These are phyloP conservation scores for Antigone vipio DNA, from an alignment of 2,113 vertebrate genomes.

Conservation along the genomic window DNA sequence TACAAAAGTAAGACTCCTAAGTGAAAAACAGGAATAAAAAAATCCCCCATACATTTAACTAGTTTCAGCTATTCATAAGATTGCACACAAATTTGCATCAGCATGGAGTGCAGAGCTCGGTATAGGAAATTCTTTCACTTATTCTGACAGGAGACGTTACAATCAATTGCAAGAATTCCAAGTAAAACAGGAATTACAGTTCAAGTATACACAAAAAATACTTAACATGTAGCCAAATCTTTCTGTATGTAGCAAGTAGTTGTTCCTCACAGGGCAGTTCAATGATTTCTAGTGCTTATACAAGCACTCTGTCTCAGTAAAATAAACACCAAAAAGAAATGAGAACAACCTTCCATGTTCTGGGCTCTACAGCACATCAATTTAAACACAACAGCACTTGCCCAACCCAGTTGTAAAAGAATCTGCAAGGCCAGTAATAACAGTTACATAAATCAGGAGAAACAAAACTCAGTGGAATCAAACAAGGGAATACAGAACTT, in stretches of 20 bases:
- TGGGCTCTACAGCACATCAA: not conserved
- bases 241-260: not conserved
- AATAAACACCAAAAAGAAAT: not conserved
- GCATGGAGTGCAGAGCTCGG: not conserved
- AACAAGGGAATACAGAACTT: not conserved
- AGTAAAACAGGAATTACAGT: not conserved
- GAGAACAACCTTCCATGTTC: not conserved
- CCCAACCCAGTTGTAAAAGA: not conserved
- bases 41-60: not conserved
- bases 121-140: not conserved
- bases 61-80: not conserved
- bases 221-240: not conserved
- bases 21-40: constrained; percentile 5
- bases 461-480: not conserved
- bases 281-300: not conserved
- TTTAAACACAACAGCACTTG: not conserved
- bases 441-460: not conserved
- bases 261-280: not conserved
- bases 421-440: not conserved
- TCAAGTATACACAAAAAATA: not conserved
- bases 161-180: not conserved
- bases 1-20: not conserved
- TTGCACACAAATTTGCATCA: not conserved
- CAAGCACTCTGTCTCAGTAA: not conserved
- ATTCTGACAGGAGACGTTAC: not conserved